These are phyloP conservation scores for Nomia melanderi DNA, from an alignment of 1,140 invertebrate genomes.

Conservation along the genomic window DNA sequence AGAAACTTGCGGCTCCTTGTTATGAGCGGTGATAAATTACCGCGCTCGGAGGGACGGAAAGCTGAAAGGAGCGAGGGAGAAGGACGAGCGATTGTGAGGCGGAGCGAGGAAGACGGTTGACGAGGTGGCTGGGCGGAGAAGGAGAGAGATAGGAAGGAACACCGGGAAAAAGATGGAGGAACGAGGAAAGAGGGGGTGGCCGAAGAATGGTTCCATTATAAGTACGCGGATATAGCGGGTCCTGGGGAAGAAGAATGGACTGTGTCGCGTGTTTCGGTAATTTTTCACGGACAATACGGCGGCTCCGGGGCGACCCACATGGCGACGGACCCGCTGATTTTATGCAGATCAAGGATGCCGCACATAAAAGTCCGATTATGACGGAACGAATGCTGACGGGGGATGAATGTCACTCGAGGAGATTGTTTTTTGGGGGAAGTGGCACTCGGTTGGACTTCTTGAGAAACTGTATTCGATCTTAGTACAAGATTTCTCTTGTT, in stretches of 20 bases:
- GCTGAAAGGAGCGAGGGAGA: constrained; percentile 2
- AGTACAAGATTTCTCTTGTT: too few relatives aligned
- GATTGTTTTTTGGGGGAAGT: not conserved
- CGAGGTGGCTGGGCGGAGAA: not conserved
- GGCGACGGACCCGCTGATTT: constrained; percentile 28
- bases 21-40: constrained; percentile 76
- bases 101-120: not conserved
- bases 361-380: constrained; percentile 18
- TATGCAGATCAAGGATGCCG: constrained; percentile 38
- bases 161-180: constrained; percentile 34
- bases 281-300: constrained; percentile 59
- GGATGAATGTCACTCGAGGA: not conserved
- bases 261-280: constrained; percentile 61
- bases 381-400: not conserved
- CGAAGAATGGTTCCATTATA: constrained; percentile 66
- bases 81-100: not conserved
- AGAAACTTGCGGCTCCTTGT: constrained; percentile 75
- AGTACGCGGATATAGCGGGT: constrained; percentile 64
- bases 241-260: constrained; percentile 44
- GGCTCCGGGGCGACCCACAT: constrained; percentile 24
- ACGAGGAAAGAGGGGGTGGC: not conserved
- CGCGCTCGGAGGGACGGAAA: constrained; percentile 30
- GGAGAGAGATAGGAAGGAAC: not conserved
- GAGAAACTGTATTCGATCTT: too few relatives aligned
- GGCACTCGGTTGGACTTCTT: not conserved